Conservation (phyloP, 2,797 vertebrate species). For the Enoplosus armatus region DNA sequence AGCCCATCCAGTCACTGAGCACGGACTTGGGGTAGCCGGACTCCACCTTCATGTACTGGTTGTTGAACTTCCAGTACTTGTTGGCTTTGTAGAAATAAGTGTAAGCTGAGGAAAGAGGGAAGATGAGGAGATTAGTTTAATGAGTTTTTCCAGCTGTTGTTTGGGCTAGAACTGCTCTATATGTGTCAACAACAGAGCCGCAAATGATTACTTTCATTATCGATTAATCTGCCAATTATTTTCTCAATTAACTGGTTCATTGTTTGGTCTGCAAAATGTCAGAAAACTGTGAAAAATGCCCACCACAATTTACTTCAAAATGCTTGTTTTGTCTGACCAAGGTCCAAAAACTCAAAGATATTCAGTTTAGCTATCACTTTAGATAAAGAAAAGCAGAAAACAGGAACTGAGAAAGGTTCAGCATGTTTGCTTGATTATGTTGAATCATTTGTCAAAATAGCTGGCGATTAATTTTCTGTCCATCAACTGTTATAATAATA, state of each 20-base stretch:
- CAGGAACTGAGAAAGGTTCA: not conserved
- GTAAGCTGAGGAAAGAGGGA: constrained; percentile 84
- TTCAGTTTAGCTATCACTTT: not conserved
- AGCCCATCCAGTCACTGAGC: constrained; percentile 93
- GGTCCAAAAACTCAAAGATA: not conserved
- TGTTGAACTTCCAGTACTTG: constrained; percentile 96
- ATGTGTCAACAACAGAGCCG: not conserved
- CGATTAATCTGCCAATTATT: not conserved
- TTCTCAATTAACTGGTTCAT: not conserved
- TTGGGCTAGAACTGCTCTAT: not conserved
- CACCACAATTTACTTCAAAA: not conserved
- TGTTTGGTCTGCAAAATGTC: not conserved
- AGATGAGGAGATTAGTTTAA: not conserved
- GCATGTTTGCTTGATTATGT: not conserved
- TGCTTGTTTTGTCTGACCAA: not conserved
- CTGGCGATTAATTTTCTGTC: not conserved
- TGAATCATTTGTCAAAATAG: not conserved
- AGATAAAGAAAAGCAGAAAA: not conserved
- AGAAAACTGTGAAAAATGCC: too few relatives aligned
- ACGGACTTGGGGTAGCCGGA: constrained; percentile 92
- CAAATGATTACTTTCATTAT: not conserved
- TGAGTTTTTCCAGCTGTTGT: not conserved
- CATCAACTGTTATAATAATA: not conserved
- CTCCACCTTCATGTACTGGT: constrained; percentile 93
- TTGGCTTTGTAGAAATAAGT: constrained; percentile 96